phyloP scores from a whole-genome alignment of 2,888 invertebrate genomes.

The Aproaerema taeniolella region DNA sequence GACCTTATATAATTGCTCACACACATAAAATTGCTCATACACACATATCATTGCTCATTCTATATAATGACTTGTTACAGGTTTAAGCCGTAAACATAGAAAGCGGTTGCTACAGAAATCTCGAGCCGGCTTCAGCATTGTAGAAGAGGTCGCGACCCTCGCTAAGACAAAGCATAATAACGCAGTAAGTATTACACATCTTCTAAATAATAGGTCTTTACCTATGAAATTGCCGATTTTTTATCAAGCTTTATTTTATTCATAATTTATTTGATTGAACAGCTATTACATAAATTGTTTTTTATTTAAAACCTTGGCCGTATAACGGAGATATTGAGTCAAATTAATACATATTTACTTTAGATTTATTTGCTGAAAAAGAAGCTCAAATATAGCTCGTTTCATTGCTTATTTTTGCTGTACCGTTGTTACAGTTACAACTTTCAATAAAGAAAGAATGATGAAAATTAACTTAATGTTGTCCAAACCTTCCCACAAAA shows the following conservation, averaged over 20 bases:
- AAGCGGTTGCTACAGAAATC: slow-evolving; percentile 49
- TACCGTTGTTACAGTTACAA: too few species aligned
- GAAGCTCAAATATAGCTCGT: too few species aligned
- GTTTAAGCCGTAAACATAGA: slow-evolving; percentile 54
- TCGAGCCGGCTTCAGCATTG: slow-evolving; percentile 50
- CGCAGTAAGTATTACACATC: slow-evolving; percentile 3
- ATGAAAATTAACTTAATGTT: too few species aligned
- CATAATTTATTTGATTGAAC: too few species aligned
- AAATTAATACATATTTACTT: background rate
- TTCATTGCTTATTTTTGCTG: too few species aligned
- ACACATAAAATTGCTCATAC: too few species aligned
- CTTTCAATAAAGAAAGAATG: too few species aligned
- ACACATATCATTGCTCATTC: background rate
- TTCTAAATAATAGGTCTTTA: background rate
- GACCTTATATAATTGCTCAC: too few species aligned
- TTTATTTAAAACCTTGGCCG: too few species aligned
- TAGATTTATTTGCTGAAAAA: background rate
- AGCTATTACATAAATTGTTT: too few species aligned
- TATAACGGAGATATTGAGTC: background rate
- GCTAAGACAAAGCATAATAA: background rate
- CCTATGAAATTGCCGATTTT: background rate
- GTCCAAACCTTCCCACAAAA: too few species aligned
- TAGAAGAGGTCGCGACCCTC: slow-evolving; percentile 35
- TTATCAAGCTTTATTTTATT: background rate
- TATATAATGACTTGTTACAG: slow-evolving; percentile 26